Evolutionary conservation across 1,140 invertebrate species (phyloP).

Genomic region (Drosophila sproati): DNA sequence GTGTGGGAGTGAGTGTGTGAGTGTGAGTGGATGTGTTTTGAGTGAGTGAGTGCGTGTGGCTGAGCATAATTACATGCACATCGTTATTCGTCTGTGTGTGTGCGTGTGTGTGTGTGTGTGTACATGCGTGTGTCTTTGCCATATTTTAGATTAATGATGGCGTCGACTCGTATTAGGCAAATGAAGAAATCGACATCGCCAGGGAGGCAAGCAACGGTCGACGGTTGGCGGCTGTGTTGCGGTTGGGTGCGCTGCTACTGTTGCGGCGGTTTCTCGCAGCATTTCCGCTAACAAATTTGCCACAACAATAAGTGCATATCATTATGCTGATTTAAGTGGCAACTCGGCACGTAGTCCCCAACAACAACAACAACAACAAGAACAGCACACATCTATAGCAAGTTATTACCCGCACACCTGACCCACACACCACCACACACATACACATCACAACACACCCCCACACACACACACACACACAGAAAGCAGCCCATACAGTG

Average conservation of each 20-base stretch:
- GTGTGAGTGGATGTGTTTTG: neutral
- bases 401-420: constrained; percentile 75
- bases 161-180: constrained; percentile 79
- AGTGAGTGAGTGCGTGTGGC: constrained; percentile 35
- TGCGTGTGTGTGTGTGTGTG: constrained; percentile 12
- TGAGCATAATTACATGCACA: constrained; percentile 78
- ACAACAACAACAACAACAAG: constrained; percentile 3
- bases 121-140: constrained; percentile 67
- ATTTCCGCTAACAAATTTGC: constrained; percentile 79
- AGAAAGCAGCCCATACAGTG: neutral
- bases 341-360: constrained; percentile 43
- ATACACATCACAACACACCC: constrained; percentile 12
- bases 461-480: constrained; percentile 11
- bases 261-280: constrained; percentile 70
- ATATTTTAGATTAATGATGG: constrained; percentile 82
- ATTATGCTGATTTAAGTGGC: constrained; percentile 82
- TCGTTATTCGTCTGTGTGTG: constrained; percentile 22
- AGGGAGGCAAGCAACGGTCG: constrained; percentile 31
- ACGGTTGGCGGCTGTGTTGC: constrained; percentile 6
- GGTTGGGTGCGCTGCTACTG: constrained; percentile 2
- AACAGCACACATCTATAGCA: constrained; percentile 54
- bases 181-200: constrained; percentile 80
- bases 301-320: constrained; percentile 82
- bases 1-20: constrained; percentile 32
- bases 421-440: constrained; percentile 37